Evolutionary conservation across 2,888 invertebrate species (phyloP).

Genomic region (Pseudanteris insignis): DNA sequence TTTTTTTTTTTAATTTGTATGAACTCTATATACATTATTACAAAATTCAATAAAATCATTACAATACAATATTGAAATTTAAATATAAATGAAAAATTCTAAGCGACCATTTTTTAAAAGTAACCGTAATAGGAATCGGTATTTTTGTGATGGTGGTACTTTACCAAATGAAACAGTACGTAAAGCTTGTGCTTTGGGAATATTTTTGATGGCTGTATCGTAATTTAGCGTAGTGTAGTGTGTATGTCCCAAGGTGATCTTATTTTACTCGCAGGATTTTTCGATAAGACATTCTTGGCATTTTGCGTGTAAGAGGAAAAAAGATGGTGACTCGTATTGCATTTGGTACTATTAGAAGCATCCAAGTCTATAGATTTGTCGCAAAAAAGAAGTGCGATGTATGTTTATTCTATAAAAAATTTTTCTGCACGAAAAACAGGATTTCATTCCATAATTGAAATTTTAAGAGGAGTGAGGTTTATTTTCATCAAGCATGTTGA

Average conservation of each 20-base stretch:
- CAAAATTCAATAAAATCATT: no score
- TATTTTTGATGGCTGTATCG: constrained; percentile 34
- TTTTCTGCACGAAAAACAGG: no score
- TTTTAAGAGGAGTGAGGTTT: no score
- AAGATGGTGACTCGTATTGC: constrained; percentile 20
- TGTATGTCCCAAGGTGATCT: constrained; percentile 28
- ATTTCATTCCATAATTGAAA: no score
- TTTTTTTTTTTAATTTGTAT: neutral
- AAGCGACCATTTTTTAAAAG: constrained; percentile 23
- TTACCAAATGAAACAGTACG: constrained; percentile 26
- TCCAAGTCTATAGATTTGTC: neutral
- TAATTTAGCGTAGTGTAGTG: constrained; percentile 4
- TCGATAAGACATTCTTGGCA: constrained; percentile 27
- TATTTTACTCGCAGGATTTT: constrained; percentile 33
- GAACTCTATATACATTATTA: no score
- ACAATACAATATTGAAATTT: no score
- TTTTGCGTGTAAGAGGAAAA: constrained; percentile 23
- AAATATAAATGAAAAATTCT: no score
- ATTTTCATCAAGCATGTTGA: no score
- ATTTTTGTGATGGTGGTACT: no score
- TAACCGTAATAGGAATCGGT: no score
- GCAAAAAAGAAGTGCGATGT: no score
- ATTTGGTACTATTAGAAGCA: constrained; percentile 13
- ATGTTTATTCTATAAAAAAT: no score
- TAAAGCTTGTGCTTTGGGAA: constrained; percentile 27